Percentiles rank a stretch among this genome's conserved stretches.
These are phyloP conservation scores for Hyphantria cunea DNA, from an alignment of 1,140 invertebrate genomes.

Conservation along the genomic window DNA sequence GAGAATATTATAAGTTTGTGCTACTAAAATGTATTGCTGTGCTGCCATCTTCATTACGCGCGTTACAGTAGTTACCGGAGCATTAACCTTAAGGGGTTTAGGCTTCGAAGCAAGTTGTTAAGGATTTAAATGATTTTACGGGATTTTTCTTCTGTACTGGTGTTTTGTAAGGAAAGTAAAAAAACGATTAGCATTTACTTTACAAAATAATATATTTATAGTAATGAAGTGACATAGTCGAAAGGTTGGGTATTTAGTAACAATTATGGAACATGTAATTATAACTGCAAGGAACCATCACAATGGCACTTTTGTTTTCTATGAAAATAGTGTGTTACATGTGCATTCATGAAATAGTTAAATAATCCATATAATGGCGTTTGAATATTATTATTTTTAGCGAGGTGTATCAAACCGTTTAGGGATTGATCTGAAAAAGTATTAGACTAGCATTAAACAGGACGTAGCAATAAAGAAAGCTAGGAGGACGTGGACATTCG, in stretches of 20 bases:
- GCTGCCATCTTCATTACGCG: too few species aligned
- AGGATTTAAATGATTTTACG: neutral
- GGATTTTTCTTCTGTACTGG: neutral
- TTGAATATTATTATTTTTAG: neutral
- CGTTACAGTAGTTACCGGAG: too few species aligned
- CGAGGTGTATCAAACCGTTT: neutral
- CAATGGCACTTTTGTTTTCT: conserved; percentile 59
- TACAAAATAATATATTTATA: conserved; percentile 31
- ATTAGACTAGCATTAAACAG: conserved; percentile 26
- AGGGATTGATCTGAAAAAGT: conserved; percentile 5
- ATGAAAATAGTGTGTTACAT: conserved; percentile 15
- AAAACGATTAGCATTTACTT: conserved; percentile 6
- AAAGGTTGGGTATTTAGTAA: conserved; percentile 32
- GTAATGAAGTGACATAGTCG: conserved; percentile 28
- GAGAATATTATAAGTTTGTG: too few species aligned
- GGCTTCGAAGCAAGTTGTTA: neutral
- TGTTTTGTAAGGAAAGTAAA: neutral
- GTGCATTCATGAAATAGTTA: conserved; percentile 13
- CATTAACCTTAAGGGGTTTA: too few species aligned
- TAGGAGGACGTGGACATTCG: too few species aligned
- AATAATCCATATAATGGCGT: neutral
- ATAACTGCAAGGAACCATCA: conserved; percentile 62
- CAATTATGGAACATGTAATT: conserved; percentile 36
- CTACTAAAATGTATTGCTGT: too few species aligned
- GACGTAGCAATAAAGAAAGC: conserved; percentile 5